Evolutionary conservation across 2,888 invertebrate species (phyloP).

Genomic region (Limnephilus auricula): DNA sequence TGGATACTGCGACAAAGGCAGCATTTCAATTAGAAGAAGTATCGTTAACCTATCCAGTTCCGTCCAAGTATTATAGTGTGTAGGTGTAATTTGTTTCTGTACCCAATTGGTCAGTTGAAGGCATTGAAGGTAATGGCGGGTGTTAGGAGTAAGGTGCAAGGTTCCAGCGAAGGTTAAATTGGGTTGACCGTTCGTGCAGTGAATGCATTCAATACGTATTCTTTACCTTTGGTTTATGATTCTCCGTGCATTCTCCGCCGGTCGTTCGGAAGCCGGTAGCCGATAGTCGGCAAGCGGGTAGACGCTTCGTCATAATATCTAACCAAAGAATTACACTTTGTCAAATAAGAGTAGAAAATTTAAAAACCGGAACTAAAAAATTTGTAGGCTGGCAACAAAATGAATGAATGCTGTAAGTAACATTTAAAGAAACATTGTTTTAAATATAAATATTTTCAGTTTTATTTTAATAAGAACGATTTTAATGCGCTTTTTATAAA

Average conservation of each 20-base stretch:
- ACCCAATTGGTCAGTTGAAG: not conserved
- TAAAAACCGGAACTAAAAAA: too few species aligned
- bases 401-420: too few species aligned
- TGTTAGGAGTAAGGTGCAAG: not conserved
- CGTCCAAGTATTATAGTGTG: not conserved
- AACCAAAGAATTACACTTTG: too few species aligned
- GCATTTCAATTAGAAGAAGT: not conserved
- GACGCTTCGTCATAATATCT: not conserved
- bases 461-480: too few species aligned
- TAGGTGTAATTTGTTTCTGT: not conserved
- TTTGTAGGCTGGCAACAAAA: too few species aligned
- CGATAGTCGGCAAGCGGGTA: not conserved
- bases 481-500: too few species aligned
- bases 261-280: constrained; percentile 9
- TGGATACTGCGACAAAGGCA: not conserved
- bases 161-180: not conserved
- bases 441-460: too few species aligned
- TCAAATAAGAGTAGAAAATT: too few species aligned
- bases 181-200: not conserved
- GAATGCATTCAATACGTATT: not conserved
- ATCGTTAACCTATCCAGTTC: not conserved
- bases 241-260: not conserved
- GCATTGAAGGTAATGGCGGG: not conserved
- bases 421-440: too few species aligned
- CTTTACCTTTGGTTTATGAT: not conserved